Evolutionary conservation across 2,888 invertebrate species (phyloP), one percentile per base, ranked within the genome.

Genomic region (Thecocarcelia acutangulata): DNA sequence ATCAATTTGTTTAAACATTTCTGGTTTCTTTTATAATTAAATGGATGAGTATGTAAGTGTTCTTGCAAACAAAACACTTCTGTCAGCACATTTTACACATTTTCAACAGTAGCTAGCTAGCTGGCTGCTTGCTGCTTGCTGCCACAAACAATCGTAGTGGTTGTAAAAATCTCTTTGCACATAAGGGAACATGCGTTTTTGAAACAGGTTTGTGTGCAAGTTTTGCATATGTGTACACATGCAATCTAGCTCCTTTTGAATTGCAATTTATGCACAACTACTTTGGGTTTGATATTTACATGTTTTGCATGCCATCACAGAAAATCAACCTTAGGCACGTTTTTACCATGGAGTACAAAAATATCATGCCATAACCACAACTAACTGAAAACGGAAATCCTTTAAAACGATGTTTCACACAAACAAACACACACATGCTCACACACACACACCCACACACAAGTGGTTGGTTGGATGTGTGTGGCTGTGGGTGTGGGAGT

Each of bases 381-480:
- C 82, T 82, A 82, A 82, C 82, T 82, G 70, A 70, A 82, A 78
- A 82, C 78, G 82, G 82, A 82, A 82, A 82, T 82, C 78, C 78
- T 64, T 78, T 70, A 64, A 73, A 78, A 75, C 75, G 46, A 56
- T 48, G 17, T 13, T 46, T 59, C 19, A 72, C 50, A 66, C 24
- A 73, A 42, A 5, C 52, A 44, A 58, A 70, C 58, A 64, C 13
- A 61, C 54, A 72, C n/a, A n/a, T n/a, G n/a, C n/a, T n/a, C 59
- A 48, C 66, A 19, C 0, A 11, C 1, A 21, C 19, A 19, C 19
- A 19, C 48, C 17, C 28, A 28, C 28, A 6, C 37, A n/a, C 33
- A 42, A 13, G 6, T 72, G 33, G 9, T 33, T 5, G 5, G 33
- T 8, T 33, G 24, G 24, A 24, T n/a, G 24, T 24, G 24, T 24